Conservation (phyloP, 1,140 invertebrate species). For the Brachionus sp. region DNA sequence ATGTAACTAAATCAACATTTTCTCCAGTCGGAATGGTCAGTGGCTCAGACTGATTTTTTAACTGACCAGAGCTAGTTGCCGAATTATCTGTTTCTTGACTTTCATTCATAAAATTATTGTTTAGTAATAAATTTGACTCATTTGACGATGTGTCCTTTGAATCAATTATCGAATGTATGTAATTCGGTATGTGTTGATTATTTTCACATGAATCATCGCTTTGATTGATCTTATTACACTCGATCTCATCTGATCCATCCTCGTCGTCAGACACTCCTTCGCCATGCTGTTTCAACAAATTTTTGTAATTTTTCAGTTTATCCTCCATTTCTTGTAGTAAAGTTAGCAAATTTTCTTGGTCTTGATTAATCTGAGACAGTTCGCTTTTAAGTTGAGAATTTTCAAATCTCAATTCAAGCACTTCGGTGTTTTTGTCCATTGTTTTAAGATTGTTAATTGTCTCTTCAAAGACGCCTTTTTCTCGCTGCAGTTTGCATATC, state of each 20-base stretch:
- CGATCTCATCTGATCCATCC: background rate
- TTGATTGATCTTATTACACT: background rate
- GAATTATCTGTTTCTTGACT: background rate
- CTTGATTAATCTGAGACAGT: constrained; percentile 71
- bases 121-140: background rate
- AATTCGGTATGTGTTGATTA: background rate
- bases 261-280: constrained; percentile 62
- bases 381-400: constrained; percentile 60
- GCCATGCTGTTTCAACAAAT: constrained; percentile 68
- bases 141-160: constrained; percentile 8
- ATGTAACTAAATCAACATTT: background rate
- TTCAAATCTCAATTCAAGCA: constrained; percentile 49
- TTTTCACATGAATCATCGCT: background rate
- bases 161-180: background rate
- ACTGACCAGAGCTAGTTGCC: background rate
- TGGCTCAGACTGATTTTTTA: too few species aligned
- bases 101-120: background rate
- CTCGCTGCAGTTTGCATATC: constrained; percentile 22
- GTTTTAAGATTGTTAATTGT: constrained; percentile 28
- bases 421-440: constrained; percentile 7
- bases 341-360: constrained; percentile 83
- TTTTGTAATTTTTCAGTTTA: constrained; percentile 70
- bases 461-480: constrained; percentile 34
- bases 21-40: background rate
- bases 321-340: constrained; percentile 77